Evolutionary conservation across 2,888 invertebrate species (phyloP).

Genomic region (Hetaerina titia): DNA sequence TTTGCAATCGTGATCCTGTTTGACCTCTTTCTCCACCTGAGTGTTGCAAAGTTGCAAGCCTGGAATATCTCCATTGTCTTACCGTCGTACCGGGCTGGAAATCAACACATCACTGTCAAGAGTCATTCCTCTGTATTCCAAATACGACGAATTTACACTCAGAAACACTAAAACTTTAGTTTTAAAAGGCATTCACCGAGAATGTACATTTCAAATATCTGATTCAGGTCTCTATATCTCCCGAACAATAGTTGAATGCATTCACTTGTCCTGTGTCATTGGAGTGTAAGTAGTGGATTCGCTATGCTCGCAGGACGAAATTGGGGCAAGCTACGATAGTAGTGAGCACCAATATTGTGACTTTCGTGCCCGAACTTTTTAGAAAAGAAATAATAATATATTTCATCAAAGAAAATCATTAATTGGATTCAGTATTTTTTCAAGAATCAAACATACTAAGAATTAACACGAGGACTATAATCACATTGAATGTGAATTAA

Average conservation of each 20-base stretch:
- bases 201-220: neutral
- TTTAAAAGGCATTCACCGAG: neutral
- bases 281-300: neutral
- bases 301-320: too few relatives aligned
- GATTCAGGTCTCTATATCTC: neutral
- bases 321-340: too few relatives aligned
- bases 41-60: neutral
- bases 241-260: neutral
- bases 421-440: too few relatives aligned
- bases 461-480: too few relatives aligned
- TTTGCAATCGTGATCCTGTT: neutral
- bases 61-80: slow-evolving; percentile 17
- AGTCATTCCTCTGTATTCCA: neutral
- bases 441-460: too few relatives aligned
- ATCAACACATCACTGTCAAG: neutral
- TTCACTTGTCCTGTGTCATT: neutral
- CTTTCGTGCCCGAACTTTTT: too few relatives aligned
- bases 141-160: neutral
- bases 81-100: neutral
- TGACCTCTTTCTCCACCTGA: neutral
- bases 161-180: neutral
- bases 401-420: too few relatives aligned
- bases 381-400: too few relatives aligned
- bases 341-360: too few relatives aligned
- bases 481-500: too few relatives aligned